Evolutionary conservation across 2,113 vertebrate species (phyloP).

Genomic region (Rhinichthys klamathensis): DNA sequence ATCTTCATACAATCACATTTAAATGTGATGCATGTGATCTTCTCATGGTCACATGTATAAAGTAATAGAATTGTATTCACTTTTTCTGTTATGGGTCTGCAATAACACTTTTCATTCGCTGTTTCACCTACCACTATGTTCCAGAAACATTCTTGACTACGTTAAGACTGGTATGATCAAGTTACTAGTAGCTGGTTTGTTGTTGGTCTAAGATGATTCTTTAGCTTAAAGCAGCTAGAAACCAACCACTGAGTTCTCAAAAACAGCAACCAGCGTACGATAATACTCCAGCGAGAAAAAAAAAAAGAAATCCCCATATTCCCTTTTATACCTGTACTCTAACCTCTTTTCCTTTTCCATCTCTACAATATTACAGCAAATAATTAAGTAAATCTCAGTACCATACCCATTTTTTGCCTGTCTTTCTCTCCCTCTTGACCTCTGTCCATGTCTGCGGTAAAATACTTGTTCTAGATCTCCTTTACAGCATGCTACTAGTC

Average conservation of each 20-base stretch:
- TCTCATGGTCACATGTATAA: background rate
- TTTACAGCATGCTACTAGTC: constrained; percentile 9
- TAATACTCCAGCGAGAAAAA: background rate
- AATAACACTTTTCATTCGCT: background rate
- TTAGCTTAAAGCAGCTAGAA: background rate
- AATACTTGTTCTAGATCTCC: constrained; percentile 2
- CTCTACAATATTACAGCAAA: background rate
- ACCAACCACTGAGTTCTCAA: background rate
- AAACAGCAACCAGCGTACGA: background rate
- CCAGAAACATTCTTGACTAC: background rate
- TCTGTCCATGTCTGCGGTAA: constrained; percentile 37
- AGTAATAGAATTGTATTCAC: too few relatives aligned
- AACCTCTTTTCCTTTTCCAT: background rate
- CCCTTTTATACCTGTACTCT: background rate
- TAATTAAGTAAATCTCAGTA: background rate
- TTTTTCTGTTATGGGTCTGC: too few relatives aligned
- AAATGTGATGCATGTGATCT: background rate
- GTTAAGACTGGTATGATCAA: background rate
- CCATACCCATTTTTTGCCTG: constrained; percentile 31
- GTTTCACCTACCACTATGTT: background rate
- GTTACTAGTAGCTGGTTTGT: background rate
- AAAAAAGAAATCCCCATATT: background rate
- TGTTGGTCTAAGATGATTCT: background rate
- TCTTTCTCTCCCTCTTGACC: constrained; percentile 45
- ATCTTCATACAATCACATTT: background rate